phyloP scores from a whole-genome alignment of 2,888 invertebrate genomes.

The Oconnorella tubifera region DNA sequence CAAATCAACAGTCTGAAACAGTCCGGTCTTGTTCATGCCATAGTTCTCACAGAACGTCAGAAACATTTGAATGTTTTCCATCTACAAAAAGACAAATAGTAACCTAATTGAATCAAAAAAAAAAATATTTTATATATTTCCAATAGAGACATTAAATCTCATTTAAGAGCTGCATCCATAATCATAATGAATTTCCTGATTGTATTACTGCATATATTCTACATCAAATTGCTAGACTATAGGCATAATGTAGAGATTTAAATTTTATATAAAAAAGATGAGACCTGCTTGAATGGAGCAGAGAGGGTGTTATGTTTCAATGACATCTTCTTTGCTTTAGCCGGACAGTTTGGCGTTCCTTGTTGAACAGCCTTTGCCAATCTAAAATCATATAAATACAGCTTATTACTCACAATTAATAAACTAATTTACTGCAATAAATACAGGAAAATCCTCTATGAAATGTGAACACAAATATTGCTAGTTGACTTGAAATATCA shows the following conservation, averaged over 20 bases:
- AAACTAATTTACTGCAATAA: no score
- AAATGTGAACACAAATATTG: no score
- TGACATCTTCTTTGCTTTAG: constrained; percentile 38
- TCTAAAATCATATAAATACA: constrained; percentile 36
- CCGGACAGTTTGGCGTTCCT: constrained; percentile 45
- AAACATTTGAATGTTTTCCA: constrained; percentile 56
- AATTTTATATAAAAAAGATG: no score
- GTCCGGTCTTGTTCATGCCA: constrained; percentile 50
- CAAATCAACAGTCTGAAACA: constrained; percentile 54
- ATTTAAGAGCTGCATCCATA: neutral
- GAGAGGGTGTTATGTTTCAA: constrained; percentile 42
- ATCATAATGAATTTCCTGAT: neutral
- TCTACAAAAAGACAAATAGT: constrained; percentile 46
- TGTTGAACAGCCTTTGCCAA: constrained; percentile 43
- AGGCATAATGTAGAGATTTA: no score
- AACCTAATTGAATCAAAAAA: neutral
- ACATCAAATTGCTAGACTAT: no score
- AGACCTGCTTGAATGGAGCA: constrained; percentile 53
- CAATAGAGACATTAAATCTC: neutral
- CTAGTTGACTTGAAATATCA: no score
- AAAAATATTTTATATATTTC: neutral
- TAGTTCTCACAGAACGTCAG: constrained; percentile 48
- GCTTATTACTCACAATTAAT: no score
- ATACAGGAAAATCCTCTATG: no score
- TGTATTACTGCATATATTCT: no score